Conservation (phyloP, 2,888 invertebrate genomes). For the Proisotoma minuta region DNA sequence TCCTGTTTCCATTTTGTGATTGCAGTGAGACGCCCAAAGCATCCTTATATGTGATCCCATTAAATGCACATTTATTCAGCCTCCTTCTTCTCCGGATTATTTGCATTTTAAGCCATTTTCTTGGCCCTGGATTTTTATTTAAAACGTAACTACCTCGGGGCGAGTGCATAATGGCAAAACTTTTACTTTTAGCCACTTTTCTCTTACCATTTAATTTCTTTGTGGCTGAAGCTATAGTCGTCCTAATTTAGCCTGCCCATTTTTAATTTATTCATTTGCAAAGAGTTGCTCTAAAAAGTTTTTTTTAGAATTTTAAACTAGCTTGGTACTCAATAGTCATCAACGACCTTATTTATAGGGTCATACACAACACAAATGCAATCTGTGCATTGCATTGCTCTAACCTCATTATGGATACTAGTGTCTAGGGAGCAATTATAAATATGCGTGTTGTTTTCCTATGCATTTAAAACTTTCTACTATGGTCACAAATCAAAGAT, state of each 20-base stretch:
- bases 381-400: too few relatives aligned
- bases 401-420: too few relatives aligned
- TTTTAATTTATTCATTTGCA: constrained; percentile 1
- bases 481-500: too few relatives aligned
- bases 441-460: too few relatives aligned
- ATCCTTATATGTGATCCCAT: constrained; percentile 1
- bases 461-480: too few relatives aligned
- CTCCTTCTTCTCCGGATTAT: not conserved
- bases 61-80: not conserved
- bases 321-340: too few relatives aligned
- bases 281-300: too few relatives aligned
- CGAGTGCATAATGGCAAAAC: constrained; percentile 3
- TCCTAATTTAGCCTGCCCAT: not conserved
- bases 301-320: too few relatives aligned
- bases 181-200: constrained; percentile 4
- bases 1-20: too few relatives aligned
- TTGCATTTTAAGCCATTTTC: constrained; percentile 6
- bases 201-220: not conserved
- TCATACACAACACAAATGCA: too few relatives aligned
- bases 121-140: not conserved
- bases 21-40: not conserved
- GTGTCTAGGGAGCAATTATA: too few relatives aligned
- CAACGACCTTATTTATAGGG: too few relatives aligned
- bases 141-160: not conserved
- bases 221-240: not conserved